Evolutionary conservation across 1,140 invertebrate genomes (phyloP).

Genomic region (Ruditapes philippinarum): DNA sequence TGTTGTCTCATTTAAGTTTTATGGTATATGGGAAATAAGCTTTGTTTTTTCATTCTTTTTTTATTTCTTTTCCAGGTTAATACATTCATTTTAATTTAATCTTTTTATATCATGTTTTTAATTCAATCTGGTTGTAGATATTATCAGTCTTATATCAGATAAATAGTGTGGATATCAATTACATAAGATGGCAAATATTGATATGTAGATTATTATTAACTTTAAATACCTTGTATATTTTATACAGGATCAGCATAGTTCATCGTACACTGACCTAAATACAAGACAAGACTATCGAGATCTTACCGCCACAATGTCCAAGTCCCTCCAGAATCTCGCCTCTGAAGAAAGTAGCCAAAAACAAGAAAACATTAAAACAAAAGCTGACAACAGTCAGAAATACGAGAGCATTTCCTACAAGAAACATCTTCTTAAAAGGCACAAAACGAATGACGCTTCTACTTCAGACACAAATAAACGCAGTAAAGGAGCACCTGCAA

Average conservation of each 20-base stretch:
- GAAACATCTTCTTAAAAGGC: slow-evolving; percentile 51
- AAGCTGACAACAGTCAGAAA: not conserved
- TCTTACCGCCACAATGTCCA: not conserved
- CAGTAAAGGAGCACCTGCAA: not conserved
- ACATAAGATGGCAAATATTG: too few relatives aligned
- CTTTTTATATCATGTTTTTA: too few relatives aligned
- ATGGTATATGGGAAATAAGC: too few relatives aligned
- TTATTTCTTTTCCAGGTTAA: too few relatives aligned
- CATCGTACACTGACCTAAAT: slow-evolving; percentile 20
- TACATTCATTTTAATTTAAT: too few relatives aligned
- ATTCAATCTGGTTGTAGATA: too few relatives aligned
- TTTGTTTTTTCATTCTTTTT: too few relatives aligned
- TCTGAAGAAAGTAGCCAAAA: not conserved
- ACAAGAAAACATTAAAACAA: not conserved
- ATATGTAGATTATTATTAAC: too few relatives aligned
- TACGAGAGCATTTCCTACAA: slow-evolving; percentile 55
- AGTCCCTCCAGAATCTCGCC: slow-evolving; percentile 28
- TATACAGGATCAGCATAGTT: slow-evolving; percentile 48
- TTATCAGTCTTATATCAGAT: too few relatives aligned
- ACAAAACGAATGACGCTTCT: not conserved
- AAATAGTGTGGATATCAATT: too few relatives aligned
- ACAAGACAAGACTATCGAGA: not conserved
- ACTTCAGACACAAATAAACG: not conserved
- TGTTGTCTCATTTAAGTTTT: too few relatives aligned
- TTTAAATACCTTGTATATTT: too few relatives aligned